Base-by-base conservation (phyloP, 2,113 vertebrate genomes). In the Hemichromis elongatus region DNA sequence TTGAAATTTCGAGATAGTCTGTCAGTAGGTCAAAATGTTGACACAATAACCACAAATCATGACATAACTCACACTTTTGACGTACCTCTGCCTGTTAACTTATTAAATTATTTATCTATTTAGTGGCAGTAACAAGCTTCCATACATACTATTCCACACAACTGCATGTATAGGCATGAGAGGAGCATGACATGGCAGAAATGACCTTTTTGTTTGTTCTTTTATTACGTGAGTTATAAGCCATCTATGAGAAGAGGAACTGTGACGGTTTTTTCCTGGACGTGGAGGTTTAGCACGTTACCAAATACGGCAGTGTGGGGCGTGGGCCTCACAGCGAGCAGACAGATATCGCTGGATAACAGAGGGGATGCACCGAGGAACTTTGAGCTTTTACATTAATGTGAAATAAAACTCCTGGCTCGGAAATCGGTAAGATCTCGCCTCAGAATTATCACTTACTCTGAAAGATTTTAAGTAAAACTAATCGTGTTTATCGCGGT, bases 301-400 rank as follows among this genome's bases (percentile, higher is more conserved):
- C 93, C 93, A 94, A 92, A 95, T 95, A 93, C 18, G 93, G 30
- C 77, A 16, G 30, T 1, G 66, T 12, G 80, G 94, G 94, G 94
- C 92, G 94, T 90, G 93, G 88, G 90, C 30, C 16, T 0, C 37
- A 6, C 37, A 6, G 2, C n/a, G 37, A 3, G 47, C 73, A 37
- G 19, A 9, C 73, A 53, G 57, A 2, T 35, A 4, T 19, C 19
- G 79, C 12, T 40, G 83, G 83, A 73, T 59, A 80, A 63, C 57
- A 37, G 11, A 10, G 70, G 45, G 40, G 86, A 81, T 63, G 80
- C 80, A 21, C n/a, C 40, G 28, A 28, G 84, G 50, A 85, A 85
- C 80, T 86, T 79, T 1, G 26, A 52, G 18, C 12, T 13, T 24
- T 5, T 4, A 37, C 11, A 28, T 55, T 21, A 61, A 4, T 28